Percentiles rank a stretch among this genome's conserved stretches.
phyloP scores from a whole-genome alignment of 2,113 vertebrate species.

The Sinosuthora webbiana region DNA sequence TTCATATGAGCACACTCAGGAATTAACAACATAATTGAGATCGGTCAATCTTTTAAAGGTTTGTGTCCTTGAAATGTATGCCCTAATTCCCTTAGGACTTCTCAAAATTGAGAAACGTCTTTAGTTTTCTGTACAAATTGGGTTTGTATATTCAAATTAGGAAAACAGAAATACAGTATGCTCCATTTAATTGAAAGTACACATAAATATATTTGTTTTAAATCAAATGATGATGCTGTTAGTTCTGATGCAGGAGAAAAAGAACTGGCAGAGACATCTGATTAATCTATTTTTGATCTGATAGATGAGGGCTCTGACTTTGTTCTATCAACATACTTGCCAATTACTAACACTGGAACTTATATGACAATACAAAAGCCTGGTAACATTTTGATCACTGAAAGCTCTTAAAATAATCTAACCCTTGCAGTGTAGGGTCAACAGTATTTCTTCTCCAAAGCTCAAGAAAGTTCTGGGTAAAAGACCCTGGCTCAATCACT shows the following conservation, averaged over 20 bases:
- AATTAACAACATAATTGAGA: slow-evolving; percentile 43
- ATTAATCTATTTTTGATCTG: neutral
- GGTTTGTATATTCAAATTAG: neutral
- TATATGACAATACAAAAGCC: neutral
- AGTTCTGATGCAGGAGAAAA: neutral
- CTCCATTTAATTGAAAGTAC: neutral
- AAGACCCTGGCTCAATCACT: neutral
- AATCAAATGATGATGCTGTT: neutral
- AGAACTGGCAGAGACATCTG: neutral
- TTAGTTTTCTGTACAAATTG: neutral
- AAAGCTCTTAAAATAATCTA: neutral
- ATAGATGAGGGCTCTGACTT: neutral
- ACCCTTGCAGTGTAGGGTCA: neutral
- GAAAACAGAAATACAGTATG: neutral
- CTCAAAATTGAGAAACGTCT: neutral
- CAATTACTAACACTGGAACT: neutral
- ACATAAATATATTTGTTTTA: neutral
- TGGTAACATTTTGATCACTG: neutral
- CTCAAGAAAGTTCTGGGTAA: neutral
- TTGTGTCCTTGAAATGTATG: slow-evolving; percentile 21
- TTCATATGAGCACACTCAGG: neutral
- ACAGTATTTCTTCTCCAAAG: neutral
- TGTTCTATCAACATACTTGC: neutral
- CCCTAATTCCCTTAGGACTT: neutral
- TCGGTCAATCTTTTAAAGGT: neutral